Evolutionary conservation across 2,797 vertebrate species (phyloP).

Genomic region (Pseudochirops cupreus): DNA sequence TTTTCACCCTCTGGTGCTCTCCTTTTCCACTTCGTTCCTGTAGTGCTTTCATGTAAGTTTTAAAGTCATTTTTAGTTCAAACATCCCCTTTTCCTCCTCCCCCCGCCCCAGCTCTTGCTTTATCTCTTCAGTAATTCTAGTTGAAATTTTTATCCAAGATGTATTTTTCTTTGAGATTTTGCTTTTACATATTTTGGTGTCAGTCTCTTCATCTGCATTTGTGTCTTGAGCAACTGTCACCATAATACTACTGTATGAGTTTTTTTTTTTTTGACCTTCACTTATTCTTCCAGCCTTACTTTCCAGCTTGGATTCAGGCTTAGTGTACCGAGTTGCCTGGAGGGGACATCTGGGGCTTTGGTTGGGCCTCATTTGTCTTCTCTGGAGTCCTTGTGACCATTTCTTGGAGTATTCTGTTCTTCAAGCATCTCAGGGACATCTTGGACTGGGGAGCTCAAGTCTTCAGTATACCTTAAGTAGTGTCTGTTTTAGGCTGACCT

Average conservation of each 20-base stretch:
- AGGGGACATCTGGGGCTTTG: background rate
- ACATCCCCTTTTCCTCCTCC: no score
- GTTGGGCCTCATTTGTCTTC: background rate
- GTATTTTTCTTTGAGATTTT: background rate
- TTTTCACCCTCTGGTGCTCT: background rate
- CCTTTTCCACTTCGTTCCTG: background rate
- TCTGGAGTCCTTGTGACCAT: background rate
- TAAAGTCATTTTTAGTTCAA: background rate
- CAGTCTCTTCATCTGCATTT: background rate
- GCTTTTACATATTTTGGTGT: background rate
- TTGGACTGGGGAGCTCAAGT: background rate
- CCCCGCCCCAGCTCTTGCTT: background rate
- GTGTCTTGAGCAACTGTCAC: background rate
- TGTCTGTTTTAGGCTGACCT: background rate
- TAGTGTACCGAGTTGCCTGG: background rate
- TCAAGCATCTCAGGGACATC: background rate
- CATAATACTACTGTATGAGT: background rate
- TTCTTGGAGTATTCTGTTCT: background rate
- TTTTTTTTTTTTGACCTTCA: background rate
- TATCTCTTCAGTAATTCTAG: background rate
- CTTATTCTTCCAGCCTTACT: background rate
- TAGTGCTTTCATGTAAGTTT: background rate
- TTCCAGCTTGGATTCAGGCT: background rate
- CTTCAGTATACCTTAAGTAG: background rate
- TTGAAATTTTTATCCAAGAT: background rate